phyloP scores from a whole-genome alignment of 2,797 vertebrate species.

The Chelmon rostratus region DNA sequence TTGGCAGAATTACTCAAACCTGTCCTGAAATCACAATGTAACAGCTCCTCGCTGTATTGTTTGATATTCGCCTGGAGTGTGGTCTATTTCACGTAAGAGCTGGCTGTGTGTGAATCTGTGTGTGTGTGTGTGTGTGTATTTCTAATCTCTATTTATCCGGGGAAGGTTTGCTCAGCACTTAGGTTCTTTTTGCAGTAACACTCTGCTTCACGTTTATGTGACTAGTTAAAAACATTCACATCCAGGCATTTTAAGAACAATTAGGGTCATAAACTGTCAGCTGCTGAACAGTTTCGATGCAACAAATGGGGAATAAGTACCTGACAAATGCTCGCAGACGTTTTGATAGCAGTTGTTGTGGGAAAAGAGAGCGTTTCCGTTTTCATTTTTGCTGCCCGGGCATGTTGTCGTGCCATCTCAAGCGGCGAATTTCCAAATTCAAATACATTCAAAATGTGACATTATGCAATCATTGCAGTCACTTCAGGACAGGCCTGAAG shows the following conservation, averaged over 20 bases:
- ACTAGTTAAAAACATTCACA: conserved; percentile 52
- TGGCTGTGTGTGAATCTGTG: conserved; percentile 16
- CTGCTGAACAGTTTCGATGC: conserved; percentile 44
- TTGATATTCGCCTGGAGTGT: conserved; percentile 49
- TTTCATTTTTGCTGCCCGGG: background rate
- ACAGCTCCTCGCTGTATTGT: conserved; percentile 49
- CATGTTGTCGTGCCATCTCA: conserved; percentile 23
- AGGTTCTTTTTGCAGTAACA: conserved; percentile 44
- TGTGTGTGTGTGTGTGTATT: conserved; percentile 28
- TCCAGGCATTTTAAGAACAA: conserved; percentile 48
- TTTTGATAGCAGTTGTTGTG: conserved; percentile 9
- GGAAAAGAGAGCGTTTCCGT: conserved; percentile 2
- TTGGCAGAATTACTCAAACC: conserved; percentile 52
- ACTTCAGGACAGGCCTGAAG: conserved; percentile 39
- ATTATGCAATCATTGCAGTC: conserved; percentile 43
- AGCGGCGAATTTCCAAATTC: conserved; percentile 16
- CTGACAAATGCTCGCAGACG: conserved; percentile 34
- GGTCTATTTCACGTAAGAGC: conserved; percentile 59
- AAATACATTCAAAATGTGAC: conserved; percentile 40
- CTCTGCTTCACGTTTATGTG: conserved; percentile 37
- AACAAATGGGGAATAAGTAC: conserved; percentile 36
- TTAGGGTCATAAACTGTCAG: conserved; percentile 43
- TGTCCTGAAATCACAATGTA: conserved; percentile 55
- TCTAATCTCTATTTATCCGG: conserved; percentile 76
- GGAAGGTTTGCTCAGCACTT: conserved; percentile 67